A percentile compares a stretch with the other conserved stretches of the same genome.
phyloP scores from a whole-genome alignment of 2,113 vertebrate genomes.

The Mormyrus iriodes region DNA sequence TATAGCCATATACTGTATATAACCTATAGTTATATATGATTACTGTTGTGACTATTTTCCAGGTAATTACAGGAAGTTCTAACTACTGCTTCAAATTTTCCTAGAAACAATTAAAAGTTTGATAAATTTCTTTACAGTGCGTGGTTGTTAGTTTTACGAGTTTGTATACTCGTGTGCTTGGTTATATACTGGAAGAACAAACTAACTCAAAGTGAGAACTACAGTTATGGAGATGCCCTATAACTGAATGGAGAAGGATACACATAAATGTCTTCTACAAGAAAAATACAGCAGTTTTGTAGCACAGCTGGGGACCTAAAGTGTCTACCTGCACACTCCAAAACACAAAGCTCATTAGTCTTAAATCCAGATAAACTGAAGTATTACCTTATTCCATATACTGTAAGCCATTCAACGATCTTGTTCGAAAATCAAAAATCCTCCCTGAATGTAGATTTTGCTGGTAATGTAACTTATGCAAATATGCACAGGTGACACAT shows the following conservation, averaged over 20 bases:
- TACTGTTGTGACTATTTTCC: not conserved
- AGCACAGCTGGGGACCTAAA: not conserved
- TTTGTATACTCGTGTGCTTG: not conserved
- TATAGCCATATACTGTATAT: too few relatives aligned
- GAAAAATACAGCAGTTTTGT: not conserved
- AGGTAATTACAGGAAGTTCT: conserved; percentile 5
- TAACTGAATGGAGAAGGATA: not conserved
- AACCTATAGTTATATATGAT: too few relatives aligned
- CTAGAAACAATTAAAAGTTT: not conserved
- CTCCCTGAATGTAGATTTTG: not conserved
- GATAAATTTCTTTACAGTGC: not conserved
- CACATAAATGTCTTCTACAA: not conserved
- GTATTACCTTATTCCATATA: not conserved
- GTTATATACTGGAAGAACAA: not conserved
- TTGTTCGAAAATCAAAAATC: not conserved
- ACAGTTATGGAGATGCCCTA: not conserved
- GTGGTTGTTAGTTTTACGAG: not conserved
- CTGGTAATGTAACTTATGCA: not conserved
- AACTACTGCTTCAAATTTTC: not conserved
- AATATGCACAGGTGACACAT: not conserved
- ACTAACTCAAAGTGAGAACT: not conserved
- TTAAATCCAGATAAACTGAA: not conserved
- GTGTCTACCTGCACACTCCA: not conserved
- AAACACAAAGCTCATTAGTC: not conserved
- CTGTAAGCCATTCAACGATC: not conserved